Percentiles rank a stretch among this genome's conserved stretches.
Evolutionary conservation across 2,113 vertebrate species (phyloP).

Genomic region (Phasianus colchicus): DNA sequence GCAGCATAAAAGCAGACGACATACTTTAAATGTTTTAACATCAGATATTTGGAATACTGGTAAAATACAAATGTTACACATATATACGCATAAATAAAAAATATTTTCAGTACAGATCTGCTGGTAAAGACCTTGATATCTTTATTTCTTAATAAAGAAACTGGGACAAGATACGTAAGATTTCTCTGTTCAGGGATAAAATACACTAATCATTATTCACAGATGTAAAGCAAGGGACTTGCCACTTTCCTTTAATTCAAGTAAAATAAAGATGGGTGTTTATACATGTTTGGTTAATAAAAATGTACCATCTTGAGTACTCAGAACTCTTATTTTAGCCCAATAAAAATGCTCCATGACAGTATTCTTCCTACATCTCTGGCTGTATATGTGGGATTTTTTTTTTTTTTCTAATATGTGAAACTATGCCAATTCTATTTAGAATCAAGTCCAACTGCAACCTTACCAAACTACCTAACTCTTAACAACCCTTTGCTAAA

Average conservation of each 20-base stretch:
- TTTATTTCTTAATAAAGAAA: neutral
- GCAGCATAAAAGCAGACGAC: neutral
- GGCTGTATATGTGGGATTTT: accelerated
- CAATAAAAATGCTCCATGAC: neutral
- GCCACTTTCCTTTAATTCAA: neutral
- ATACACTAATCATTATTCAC: neutral
- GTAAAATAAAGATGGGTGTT: neutral
- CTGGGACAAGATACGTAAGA: neutral
- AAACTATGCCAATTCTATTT: neutral
- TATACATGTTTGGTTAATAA: neutral
- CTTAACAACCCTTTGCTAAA: no score
- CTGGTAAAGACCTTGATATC: neutral
- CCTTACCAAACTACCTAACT: no score
- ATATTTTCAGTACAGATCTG: neutral
- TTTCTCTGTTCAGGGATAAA: neutral
- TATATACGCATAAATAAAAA: neutral
- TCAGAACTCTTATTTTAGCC: neutral
- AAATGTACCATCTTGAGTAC: neutral
- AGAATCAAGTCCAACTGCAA: neutral
- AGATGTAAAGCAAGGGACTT: neutral
- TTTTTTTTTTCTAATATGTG: neutral
- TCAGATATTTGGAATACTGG: neutral
- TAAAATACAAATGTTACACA: neutral
- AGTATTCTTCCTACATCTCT: neutral
- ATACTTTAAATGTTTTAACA: neutral